Evolutionary conservation across 2,797 vertebrate species (phyloP).

Genomic region (Craterocephalus amniculus): DNA sequence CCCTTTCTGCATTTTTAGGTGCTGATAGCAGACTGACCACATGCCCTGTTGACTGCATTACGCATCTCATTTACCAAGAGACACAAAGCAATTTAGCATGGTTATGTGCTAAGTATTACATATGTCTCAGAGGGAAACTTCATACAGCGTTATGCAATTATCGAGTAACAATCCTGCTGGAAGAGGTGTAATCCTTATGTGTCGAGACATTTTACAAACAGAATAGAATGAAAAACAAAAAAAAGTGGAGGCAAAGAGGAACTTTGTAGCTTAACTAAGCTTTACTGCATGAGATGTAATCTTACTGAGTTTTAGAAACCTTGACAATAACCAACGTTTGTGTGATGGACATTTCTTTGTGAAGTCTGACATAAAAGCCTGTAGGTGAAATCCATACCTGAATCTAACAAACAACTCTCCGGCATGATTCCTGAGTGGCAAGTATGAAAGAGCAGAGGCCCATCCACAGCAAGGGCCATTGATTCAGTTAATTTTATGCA

Average conservation of each 20-base stretch:
- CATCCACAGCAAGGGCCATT: slow-evolving; percentile 78
- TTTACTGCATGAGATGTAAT: slow-evolving; percentile 35
- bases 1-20: slow-evolving; percentile 1
- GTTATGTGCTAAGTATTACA: slow-evolving; percentile 60
- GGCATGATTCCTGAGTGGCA: slow-evolving; percentile 62
- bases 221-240: neutral
- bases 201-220: slow-evolving; percentile 44
- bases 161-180: slow-evolving; percentile 40
- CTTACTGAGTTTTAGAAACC: slow-evolving; percentile 53
- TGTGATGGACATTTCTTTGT: slow-evolving; percentile 62
- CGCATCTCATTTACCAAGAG: slow-evolving; percentile 59
- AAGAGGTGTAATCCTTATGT: slow-evolving; percentile 48
- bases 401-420: slow-evolving; percentile 60
- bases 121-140: slow-evolving; percentile 62
- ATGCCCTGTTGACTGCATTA: slow-evolving; percentile 29
- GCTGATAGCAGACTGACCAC: slow-evolving; percentile 27
- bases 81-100: slow-evolving; percentile 60
- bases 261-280: slow-evolving; percentile 52
- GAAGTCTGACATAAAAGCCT: slow-evolving; percentile 57
- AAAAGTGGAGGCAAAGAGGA: slow-evolving; percentile 29
- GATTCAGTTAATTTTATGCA: slow-evolving; percentile 86
- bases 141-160: slow-evolving; percentile 71
- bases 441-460: slow-evolving; percentile 74
- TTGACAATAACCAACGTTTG: slow-evolving; percentile 68
- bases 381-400: slow-evolving; percentile 70